A percentile compares a stretch with the other conserved stretches of the same genome.
phyloP scores from a whole-genome alignment of 2,888 invertebrate species.

The Leucoptera coffeella region DNA sequence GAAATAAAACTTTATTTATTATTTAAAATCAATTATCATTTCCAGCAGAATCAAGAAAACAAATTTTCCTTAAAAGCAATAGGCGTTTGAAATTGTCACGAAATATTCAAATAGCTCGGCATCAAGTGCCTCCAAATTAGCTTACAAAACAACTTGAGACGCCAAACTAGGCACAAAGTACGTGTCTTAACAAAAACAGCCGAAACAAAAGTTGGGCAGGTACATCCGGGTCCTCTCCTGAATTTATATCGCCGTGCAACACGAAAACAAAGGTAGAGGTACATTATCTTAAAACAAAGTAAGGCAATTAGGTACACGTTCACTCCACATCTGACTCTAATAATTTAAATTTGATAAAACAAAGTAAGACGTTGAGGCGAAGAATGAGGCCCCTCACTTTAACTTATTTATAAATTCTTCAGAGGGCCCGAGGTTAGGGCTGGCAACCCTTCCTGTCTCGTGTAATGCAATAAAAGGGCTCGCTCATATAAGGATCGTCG shows the following conservation, averaged over 20 bases:
- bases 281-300: constrained; percentile 55
- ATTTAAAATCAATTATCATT: too few species aligned
- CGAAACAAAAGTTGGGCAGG: constrained; percentile 47
- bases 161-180: too few species aligned
- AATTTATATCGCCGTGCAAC: constrained; percentile 46
- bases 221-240: constrained; percentile 25
- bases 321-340: constrained; percentile 47
- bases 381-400: constrained; percentile 37
- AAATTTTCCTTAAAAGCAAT: too few species aligned
- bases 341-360: constrained; percentile 55
- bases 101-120: too few species aligned
- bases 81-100: too few species aligned
- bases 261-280: constrained; percentile 54
- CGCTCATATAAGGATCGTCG: constrained; percentile 49
- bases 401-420: constrained; percentile 53
- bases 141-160: too few species aligned
- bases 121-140: too few species aligned
- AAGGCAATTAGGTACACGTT: constrained; percentile 54
- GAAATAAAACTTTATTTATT: too few species aligned
- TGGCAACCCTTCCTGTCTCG: constrained; percentile 37
- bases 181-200: constrained; percentile 28
- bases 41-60: too few species aligned
- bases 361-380: constrained; percentile 37
- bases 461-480: constrained; percentile 51
- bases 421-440: constrained; percentile 11